Evolutionary conservation across 2,113 vertebrate genomes (phyloP).

Genomic region (Neofelis nebulosa): DNA sequence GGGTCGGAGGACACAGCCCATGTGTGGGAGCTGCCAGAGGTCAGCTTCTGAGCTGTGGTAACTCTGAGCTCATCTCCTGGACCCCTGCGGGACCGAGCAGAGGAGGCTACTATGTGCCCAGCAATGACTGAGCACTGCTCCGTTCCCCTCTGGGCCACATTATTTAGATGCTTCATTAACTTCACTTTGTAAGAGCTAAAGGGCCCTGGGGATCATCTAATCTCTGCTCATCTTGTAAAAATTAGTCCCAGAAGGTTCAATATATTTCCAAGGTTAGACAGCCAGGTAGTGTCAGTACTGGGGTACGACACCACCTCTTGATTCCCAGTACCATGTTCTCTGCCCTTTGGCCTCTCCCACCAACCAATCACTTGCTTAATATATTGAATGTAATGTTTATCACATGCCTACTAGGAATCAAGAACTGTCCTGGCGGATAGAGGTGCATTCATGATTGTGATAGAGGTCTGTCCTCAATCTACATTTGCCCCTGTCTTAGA

Average conservation of each 20-base stretch:
- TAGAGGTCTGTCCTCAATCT: no score
- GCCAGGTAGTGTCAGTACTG: neutral
- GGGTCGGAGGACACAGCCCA: neutral
- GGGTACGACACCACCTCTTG: rapidly evolving
- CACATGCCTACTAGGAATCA: neutral
- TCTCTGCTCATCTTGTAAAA: neutral
- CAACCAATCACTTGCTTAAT: neutral
- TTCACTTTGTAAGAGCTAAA: neutral
- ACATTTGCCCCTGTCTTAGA: neutral
- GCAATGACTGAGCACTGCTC: neutral
- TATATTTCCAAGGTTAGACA: neutral
- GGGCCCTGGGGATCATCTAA: neutral
- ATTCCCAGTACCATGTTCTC: neutral
- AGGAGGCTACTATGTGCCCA: no score
- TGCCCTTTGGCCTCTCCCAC: neutral
- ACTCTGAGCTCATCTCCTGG: neutral
- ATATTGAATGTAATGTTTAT: neutral
- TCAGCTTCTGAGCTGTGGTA: neutral
- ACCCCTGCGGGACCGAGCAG: neutral
- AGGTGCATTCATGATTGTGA: neutral
- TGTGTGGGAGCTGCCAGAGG: neutral
- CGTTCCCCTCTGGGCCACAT: neutral
- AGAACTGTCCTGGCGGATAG: neutral
- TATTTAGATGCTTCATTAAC: neutral
- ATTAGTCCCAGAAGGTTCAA: neutral